Evolutionary conservation across 2,797 vertebrate species (phyloP).

Genomic region (Catamblyrhynchus diadema): DNA sequence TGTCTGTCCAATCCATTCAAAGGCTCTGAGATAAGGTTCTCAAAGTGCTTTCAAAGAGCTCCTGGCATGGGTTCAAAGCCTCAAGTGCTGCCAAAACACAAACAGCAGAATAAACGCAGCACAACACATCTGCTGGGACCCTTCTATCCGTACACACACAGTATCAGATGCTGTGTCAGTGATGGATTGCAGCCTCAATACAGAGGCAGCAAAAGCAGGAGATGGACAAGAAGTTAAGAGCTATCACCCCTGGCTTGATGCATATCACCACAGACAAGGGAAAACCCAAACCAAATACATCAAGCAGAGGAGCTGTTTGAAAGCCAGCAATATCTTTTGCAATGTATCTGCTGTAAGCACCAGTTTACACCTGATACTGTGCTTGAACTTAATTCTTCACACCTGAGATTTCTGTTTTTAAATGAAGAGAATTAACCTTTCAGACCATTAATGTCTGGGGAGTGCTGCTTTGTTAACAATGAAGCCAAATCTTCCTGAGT

Average conservation of each 20-base stretch:
- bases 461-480: not conserved
- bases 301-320: not conserved
- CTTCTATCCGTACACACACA: not conserved
- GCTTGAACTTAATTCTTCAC: not conserved
- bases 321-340: not conserved
- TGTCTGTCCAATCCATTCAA: not conserved
- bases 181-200: not conserved
- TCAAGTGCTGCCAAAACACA: not conserved
- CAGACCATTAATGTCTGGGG: not conserved
- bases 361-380: not conserved
- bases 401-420: not conserved
- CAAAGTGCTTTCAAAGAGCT: accelerated
- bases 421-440: not conserved
- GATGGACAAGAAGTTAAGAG: not conserved
- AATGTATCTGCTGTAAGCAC: not conserved
- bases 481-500: not conserved
- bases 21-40: not conserved
- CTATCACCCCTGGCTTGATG: not conserved
- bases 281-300: not conserved
- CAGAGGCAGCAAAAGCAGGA: not conserved
- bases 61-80: not conserved
- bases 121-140: not conserved
- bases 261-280: not conserved
- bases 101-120: not conserved
- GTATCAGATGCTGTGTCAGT: not conserved